Evolutionary conservation across 2,888 invertebrate genomes (phyloP).

Genomic region (Drosophila nigricruria): DNA sequence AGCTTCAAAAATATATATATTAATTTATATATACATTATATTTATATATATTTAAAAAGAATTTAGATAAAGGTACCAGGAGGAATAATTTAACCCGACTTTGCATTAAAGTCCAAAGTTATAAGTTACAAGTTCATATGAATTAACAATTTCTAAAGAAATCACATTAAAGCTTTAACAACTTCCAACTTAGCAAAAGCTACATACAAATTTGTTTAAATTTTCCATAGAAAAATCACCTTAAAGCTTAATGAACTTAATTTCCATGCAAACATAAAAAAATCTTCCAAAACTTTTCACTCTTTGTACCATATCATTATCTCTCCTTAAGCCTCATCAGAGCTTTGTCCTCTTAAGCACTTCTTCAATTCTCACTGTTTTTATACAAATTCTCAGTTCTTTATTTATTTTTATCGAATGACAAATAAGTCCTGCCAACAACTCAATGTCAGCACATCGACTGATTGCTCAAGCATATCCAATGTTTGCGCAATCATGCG

Average conservation of each 20-base stretch:
- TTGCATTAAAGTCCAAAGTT: too few relatives aligned
- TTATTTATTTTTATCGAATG: constrained; percentile 19
- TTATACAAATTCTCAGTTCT: constrained; percentile 6
- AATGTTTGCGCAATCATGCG: constrained; percentile 51
- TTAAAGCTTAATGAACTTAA: background rate
- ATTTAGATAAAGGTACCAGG: too few relatives aligned
- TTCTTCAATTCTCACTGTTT: background rate
- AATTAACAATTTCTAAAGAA: too few relatives aligned
- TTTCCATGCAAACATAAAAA: background rate
- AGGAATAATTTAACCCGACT: too few relatives aligned
- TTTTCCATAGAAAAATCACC: background rate
- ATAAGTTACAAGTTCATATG: too few relatives aligned
- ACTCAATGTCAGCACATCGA: constrained; percentile 53
- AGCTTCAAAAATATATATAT: too few relatives aligned
- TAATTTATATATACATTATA: too few relatives aligned
- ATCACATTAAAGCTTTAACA: background rate
- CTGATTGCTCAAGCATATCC: constrained; percentile 36
- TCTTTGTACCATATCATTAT: background rate
- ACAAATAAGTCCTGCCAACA: constrained; percentile 34
- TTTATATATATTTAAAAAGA: too few relatives aligned
- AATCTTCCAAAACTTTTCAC: background rate
- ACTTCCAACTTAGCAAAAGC: background rate
- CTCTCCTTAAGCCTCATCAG: background rate
- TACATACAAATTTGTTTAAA: too few relatives aligned
- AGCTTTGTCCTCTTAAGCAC: background rate